A percentile compares a stretch with the other conserved stretches of the same genome.
phyloP scores from a whole-genome alignment of 2,888 invertebrate genomes.

The Nephrotoma guestfalica region DNA sequence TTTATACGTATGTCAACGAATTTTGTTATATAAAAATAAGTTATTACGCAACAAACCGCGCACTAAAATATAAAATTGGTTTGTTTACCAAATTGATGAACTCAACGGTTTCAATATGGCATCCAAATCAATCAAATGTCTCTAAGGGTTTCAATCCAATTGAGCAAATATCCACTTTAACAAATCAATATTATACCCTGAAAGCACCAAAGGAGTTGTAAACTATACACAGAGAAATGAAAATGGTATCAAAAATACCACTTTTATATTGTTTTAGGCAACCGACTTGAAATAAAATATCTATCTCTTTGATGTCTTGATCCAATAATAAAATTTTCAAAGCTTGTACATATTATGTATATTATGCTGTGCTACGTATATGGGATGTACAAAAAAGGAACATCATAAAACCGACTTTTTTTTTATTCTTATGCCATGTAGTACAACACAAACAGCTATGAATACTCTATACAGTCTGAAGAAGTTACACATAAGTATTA shows the following conservation, averaged over 20 bases:
- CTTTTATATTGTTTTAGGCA: background rate
- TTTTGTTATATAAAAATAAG: background rate
- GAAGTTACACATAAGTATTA: background rate
- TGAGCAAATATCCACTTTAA: background rate
- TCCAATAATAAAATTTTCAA: background rate
- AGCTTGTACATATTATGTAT: background rate
- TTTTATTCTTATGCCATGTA: background rate
- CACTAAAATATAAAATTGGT: background rate
- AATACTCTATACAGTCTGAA: background rate
- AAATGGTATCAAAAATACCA: background rate
- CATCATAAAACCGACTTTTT: background rate
- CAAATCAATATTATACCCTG: background rate
- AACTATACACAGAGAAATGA: background rate
- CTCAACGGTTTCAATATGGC: background rate
- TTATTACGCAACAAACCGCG: background rate
- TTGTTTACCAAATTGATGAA: background rate
- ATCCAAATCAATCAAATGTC: background rate
- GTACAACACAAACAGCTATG: background rate
- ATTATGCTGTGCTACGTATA: background rate
- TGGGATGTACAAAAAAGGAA: background rate
- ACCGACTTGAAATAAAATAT: background rate
- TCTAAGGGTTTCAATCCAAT: background rate
- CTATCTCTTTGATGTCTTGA: background rate
- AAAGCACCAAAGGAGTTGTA: background rate
- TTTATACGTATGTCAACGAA: background rate